Evolutionary conservation across 2,888 invertebrate genomes (phyloP).

Genomic region (Drosophila borealis): DNA sequence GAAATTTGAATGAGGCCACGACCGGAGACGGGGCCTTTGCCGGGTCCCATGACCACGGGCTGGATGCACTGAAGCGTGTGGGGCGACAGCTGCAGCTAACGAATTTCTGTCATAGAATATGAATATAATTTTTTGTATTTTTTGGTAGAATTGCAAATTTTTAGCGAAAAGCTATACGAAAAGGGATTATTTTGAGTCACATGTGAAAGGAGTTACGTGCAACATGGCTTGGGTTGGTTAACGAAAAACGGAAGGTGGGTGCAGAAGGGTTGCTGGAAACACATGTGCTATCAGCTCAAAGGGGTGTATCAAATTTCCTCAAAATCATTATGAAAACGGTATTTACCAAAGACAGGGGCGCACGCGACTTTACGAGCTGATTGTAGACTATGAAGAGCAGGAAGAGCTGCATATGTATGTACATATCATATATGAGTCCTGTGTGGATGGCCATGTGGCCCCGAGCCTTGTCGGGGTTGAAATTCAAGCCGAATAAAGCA

Average conservation of each 20-base stretch:
- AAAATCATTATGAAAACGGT: constrained; percentile 66
- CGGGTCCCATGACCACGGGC: constrained; percentile 14
- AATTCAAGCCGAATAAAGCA: constrained; percentile 52
- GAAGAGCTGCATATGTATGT: constrained; percentile 27
- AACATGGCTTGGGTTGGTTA: constrained; percentile 18
- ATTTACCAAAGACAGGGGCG: constrained; percentile 33
- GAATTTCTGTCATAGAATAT: constrained; percentile 54
- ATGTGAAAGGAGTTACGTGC: constrained; percentile 30
- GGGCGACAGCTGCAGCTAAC: constrained; percentile 64
- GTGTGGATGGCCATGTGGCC: constrained; percentile 28
- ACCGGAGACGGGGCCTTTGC: constrained; percentile 8
- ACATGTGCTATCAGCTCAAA: constrained; percentile 41
- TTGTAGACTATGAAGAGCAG: constrained; percentile 14
- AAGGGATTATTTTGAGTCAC: constrained; percentile 53
- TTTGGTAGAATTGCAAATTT: constrained; percentile 50
- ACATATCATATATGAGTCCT: constrained; percentile 10
- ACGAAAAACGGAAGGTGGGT: constrained; percentile 7
- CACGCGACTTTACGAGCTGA: constrained; percentile 28
- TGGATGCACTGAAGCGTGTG: constrained; percentile 47
- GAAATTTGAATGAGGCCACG: constrained; percentile 61
- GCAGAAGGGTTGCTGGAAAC: constrained; percentile 49
- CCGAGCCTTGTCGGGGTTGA: constrained; percentile 43
- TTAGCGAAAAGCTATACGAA: constrained; percentile 20
- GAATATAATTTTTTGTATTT: constrained; percentile 24
- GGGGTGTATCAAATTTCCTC: constrained; percentile 70